Percentiles rank a stretch among this genome's conserved stretches.
These are phyloP conservation scores for Calcarius ornatus DNA, from an alignment of 2,113 vertebrate genomes.

Conservation along the genomic window DNA sequence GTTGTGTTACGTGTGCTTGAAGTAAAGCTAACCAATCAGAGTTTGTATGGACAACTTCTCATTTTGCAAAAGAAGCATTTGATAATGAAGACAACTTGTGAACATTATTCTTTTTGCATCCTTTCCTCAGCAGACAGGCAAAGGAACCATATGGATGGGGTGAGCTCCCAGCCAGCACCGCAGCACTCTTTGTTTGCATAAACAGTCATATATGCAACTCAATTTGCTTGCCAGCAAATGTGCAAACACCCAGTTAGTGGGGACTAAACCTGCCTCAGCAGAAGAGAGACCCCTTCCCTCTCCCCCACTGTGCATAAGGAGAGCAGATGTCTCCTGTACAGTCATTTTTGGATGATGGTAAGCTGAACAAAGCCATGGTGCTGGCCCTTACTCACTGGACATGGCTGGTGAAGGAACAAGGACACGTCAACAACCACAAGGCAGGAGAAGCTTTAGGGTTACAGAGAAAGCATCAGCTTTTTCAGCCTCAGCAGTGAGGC, in stretches of 20 bases:
- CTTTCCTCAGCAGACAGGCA: background rate
- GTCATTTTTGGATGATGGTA: background rate
- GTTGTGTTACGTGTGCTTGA: rapidly evolving
- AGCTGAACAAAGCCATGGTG: background rate
- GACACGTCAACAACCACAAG: background rate
- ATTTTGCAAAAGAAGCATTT: background rate
- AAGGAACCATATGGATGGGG: background rate
- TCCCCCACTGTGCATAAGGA: background rate
- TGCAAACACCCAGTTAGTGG: background rate
- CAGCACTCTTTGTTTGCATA: slow-evolving; percentile 41
- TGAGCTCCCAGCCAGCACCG: background rate
- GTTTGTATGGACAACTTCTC: background rate
- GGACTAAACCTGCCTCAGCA: background rate
- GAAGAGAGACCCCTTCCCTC: background rate
- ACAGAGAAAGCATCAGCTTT: background rate
- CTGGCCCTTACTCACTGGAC: background rate
- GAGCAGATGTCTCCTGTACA: background rate
- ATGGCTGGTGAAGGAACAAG: background rate
- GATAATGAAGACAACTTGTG: background rate
- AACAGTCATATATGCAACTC: background rate
- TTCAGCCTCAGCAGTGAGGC: background rate
- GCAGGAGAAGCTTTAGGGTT: background rate
- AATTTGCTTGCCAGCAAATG: background rate
- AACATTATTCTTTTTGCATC: background rate
- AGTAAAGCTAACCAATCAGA: background rate